Base-by-base conservation (phyloP, 2,797 vertebrate genomes). In the Cirrhinus molitorella region DNA sequence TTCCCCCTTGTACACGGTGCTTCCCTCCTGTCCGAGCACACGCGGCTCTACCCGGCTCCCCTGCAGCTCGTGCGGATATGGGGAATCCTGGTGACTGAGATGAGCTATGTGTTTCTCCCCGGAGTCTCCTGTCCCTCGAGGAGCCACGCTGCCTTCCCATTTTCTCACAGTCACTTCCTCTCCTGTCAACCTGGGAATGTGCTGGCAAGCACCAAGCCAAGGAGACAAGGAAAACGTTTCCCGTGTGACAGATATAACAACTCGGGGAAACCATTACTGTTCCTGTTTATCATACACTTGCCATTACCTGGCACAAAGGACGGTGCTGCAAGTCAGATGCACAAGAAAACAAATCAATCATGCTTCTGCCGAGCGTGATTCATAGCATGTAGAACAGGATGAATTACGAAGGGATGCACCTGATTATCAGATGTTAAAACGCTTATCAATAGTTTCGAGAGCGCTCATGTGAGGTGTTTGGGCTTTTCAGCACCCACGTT, bases 151-250 rank as follows among this genome's bases (percentile, higher is more conserved):
- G 89, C 91, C 92, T 94, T 93, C 93, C 92, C 90, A 87, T 92
- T 93, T 92, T 94, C 92, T 93, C 93, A 90, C 93, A 94, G 90
- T 92, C 89, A 92, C 94, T 95, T 94, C 94, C 94, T 94, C 92
- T 93, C 93, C 94, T 94, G 94, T 93, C 93, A 94, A 91, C 90
- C 89, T 91, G 88, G 93, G 94, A 95, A 95, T 94, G 94, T 94
- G 88, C 91, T 94, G 94, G 94, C 93, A 75, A 85, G 79, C 59
- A 6, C 83, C 43, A 70, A 84, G 85, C 93, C 92, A 92, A 87
- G 83, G 92, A 89, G 92, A 90, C 87, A 34, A 72, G 63, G 63
- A 84, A 76, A 70, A 66, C 66, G 59, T 21, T 79, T 72, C 79
- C 74, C 87, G 31, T 67, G n/a, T 65, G 86, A 93, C 93, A 93